Evolutionary conservation across 2,797 vertebrate genomes (phyloP).

Genomic region (Pseudotriccus pelzelni): DNA sequence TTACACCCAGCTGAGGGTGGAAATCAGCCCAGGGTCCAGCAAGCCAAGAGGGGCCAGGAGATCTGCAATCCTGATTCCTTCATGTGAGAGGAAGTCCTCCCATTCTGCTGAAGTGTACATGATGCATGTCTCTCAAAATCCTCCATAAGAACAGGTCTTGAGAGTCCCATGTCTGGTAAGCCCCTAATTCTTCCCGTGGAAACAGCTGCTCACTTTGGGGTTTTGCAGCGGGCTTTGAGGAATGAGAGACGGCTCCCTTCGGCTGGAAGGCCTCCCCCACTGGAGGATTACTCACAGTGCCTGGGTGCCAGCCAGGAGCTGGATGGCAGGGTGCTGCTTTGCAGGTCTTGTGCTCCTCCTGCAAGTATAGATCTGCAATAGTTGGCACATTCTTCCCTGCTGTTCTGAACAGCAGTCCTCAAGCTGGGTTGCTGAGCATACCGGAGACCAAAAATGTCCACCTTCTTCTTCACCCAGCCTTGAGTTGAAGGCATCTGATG

Average conservation of each 20-base stretch:
- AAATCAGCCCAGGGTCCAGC: background rate
- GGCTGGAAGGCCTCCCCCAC: background rate
- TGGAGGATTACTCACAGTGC: conserved; percentile 49
- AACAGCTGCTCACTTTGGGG: background rate
- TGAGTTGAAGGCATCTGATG: background rate
- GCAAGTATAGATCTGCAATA: conserved; percentile 58
- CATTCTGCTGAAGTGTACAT: background rate
- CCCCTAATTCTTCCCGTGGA: background rate
- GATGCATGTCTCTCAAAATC: background rate
- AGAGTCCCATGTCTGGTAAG: accelerated
- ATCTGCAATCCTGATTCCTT: background rate
- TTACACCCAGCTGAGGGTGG: background rate
- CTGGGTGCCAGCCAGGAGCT: background rate
- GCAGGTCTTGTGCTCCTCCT: background rate
- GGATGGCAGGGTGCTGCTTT: conserved; percentile 42
- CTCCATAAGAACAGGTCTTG: accelerated
- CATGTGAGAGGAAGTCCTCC: background rate
- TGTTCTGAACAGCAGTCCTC: background rate
- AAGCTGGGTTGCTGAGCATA: background rate
- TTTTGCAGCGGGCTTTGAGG: background rate
- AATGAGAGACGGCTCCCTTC: background rate
- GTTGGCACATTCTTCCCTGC: conserved; percentile 12
- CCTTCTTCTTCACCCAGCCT: background rate
- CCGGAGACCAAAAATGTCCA: conserved; percentile 40
- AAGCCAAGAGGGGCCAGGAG: background rate